Conservation (phyloP, 2,888 invertebrate genomes). For the Chymomyza fuscimana region DNA sequence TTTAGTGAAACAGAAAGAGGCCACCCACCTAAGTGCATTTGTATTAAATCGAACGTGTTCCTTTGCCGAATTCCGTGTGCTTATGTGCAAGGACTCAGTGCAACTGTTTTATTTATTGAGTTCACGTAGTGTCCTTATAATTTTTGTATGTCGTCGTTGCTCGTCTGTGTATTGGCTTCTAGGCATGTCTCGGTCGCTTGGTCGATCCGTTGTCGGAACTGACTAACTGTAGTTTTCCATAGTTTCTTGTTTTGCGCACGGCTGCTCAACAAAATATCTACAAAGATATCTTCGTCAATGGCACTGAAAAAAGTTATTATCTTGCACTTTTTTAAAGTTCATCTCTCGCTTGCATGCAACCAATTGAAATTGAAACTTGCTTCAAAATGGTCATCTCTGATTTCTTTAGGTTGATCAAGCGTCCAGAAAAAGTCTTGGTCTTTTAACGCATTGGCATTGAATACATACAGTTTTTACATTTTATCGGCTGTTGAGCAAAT, state of each 20-base stretch:
- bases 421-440: not conserved
- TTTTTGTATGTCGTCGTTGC: slow-evolving; percentile 59
- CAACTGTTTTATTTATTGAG: slow-evolving; percentile 73
- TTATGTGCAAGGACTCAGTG: slow-evolving; percentile 31
- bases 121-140: slow-evolving; percentile 72
- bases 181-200: not conserved
- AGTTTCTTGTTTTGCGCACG: slow-evolving; percentile 53
- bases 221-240: not conserved
- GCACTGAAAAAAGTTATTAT: slow-evolving; percentile 38
- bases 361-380: slow-evolving; percentile 72
- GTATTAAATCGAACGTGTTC: slow-evolving; percentile 71
- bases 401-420: slow-evolving; percentile 53
- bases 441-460: not conserved
- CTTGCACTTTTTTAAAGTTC: slow-evolving; percentile 13
- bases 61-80: slow-evolving; percentile 15
- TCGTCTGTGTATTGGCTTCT: not conserved
- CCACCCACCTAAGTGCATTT: slow-evolving; percentile 57
- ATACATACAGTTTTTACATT: slow-evolving; percentile 54
- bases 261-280: slow-evolving; percentile 68
- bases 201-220: not conserved
- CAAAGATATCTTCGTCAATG: slow-evolving; percentile 64
- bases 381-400: slow-evolving; percentile 68
- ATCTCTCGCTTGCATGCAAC: slow-evolving; percentile 45
- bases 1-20: not conserved
- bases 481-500: slow-evolving; percentile 70